Percentiles rank a stretch among this genome's conserved stretches.
Conservation (phyloP, 2,113 vertebrate genomes). For the Larimichthys polyactis region DNA sequence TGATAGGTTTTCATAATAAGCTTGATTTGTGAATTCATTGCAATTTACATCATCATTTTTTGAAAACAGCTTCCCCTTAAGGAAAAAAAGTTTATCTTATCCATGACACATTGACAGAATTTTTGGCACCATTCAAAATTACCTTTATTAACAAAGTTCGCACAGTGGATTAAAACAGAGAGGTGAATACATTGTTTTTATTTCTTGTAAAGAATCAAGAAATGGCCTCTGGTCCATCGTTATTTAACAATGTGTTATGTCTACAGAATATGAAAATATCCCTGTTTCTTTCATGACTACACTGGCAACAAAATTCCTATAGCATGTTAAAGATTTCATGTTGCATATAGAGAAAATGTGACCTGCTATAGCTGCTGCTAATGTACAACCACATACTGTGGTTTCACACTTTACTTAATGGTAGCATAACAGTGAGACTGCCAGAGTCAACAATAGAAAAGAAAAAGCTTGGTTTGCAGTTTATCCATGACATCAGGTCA, state of each 20-base stretch:
- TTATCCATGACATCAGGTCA: conserved; percentile 63
- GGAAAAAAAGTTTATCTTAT: neutral
- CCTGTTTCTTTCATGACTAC: neutral
- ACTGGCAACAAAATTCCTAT: conserved; percentile 4
- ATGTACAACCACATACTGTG: conserved; percentile 16
- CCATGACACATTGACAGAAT: neutral
- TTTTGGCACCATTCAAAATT: neutral
- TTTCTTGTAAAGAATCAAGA: neutral
- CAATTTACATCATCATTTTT: neutral
- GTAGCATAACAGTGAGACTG: conserved; percentile 40
- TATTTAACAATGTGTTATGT: neutral
- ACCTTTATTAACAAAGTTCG: neutral
- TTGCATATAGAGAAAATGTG: neutral
- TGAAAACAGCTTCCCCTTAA: neutral
- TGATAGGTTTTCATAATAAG: conserved; percentile 15
- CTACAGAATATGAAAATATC: neutral
- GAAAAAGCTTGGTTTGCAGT: conserved; percentile 24
- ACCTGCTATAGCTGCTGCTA: conserved; percentile 29
- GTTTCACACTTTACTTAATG: conserved; percentile 57
- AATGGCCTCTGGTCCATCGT: neutral
- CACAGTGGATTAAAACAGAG: neutral
- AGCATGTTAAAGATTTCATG: neutral
- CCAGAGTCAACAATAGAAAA: conserved; percentile 60
- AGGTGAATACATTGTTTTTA: neutral
- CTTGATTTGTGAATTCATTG: neutral